Evolutionary conservation across 2,888 invertebrate species (phyloP).

Genomic region (Torymus auratus): DNA sequence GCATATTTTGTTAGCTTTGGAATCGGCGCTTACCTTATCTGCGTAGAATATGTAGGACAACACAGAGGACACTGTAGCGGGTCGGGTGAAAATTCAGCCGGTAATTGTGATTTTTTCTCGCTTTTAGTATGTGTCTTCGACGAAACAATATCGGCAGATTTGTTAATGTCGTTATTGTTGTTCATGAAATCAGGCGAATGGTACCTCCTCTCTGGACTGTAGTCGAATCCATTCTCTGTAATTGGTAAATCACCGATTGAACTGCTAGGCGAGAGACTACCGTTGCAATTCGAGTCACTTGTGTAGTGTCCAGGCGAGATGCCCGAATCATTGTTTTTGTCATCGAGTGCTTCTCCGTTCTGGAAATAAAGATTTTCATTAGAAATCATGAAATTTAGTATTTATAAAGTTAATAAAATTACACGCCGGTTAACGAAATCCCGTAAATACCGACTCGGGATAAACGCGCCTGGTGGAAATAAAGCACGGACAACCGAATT

Average conservation of each 20-base stretch:
- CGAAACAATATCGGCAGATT: too few species aligned
- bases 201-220: slow-evolving; percentile 35
- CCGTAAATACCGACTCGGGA: too few species aligned
- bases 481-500: too few species aligned
- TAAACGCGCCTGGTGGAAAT: too few species aligned
- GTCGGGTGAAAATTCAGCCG: slow-evolving; percentile 45
- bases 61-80: slow-evolving; percentile 79
- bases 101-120: too few species aligned
- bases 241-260: too few species aligned
- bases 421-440: too few species aligned
- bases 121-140: too few species aligned
- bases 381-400: too few species aligned
- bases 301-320: slow-evolving; percentile 72
- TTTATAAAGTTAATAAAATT: too few species aligned
- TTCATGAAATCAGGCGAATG: too few species aligned
- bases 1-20: not conserved
- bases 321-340: slow-evolving; percentile 70
- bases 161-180: too few species aligned
- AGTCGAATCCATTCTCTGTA: slow-evolving; percentile 10
- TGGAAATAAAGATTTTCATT: not conserved
- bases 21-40: slow-evolving; percentile 69
- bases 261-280: slow-evolving; percentile 63
- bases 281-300: slow-evolving; percentile 65
- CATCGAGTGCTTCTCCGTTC: slow-evolving; percentile 55
- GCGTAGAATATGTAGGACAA: slow-evolving; percentile 75